Percentiles rank a stretch among this genome's conserved stretches.
phyloP scores from a whole-genome alignment of 2,888 invertebrate genomes.

The Hecatera dysodea region DNA sequence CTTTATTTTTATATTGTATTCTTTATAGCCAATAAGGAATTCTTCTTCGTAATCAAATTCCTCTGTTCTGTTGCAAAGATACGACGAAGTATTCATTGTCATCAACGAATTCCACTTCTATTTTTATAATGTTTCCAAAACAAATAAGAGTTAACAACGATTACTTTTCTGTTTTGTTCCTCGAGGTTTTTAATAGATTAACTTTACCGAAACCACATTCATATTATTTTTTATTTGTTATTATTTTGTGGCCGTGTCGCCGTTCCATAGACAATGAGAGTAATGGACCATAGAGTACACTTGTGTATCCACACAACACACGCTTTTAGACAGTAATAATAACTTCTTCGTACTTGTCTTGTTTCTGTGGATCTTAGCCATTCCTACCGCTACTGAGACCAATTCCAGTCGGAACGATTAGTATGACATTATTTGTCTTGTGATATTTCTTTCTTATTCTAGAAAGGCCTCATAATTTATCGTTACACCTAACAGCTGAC shows the following conservation, averaged over 20 bases:
- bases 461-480: background rate
- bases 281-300: background rate
- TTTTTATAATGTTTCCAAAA: constrained; percentile 13
- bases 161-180: background rate
- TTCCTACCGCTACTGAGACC: background rate
- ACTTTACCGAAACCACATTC: background rate
- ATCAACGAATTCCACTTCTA: constrained; percentile 22
- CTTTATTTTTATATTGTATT: constrained; percentile 12
- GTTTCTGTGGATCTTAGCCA: too few relatives aligned
- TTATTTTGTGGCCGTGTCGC: background rate
- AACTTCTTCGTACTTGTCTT: background rate
- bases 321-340: background rate
- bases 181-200: background rate
- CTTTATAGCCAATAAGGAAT: constrained; percentile 2
- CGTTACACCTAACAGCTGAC: background rate
- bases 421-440: too few relatives aligned
- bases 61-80: constrained; percentile 15
- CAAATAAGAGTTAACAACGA: background rate
- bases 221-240: background rate
- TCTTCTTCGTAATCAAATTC: constrained; percentile 44
- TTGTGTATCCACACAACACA: background rate
- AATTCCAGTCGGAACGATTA: background rate
- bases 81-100: constrained; percentile 38
- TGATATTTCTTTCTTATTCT: background rate
- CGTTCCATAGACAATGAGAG: background rate